Evolutionary conservation across 1,140 invertebrate genomes (phyloP).

Genomic region (Neelides sp.): DNA sequence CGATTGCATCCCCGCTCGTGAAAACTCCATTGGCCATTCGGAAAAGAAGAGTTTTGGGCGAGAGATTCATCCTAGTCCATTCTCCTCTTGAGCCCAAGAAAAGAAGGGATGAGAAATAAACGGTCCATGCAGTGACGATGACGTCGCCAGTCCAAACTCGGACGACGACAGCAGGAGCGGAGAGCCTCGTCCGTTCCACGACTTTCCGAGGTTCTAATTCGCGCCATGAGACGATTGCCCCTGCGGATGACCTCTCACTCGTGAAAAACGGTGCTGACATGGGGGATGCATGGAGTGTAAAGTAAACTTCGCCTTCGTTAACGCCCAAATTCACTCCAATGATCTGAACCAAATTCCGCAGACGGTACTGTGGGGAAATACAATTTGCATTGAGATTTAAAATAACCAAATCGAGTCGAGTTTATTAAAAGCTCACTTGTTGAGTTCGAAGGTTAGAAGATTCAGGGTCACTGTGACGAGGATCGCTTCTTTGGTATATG

Average conservation of each 20-base stretch:
- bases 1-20: constrained; percentile 23
- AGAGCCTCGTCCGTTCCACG: constrained; percentile 34
- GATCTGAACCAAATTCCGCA: constrained; percentile 59
- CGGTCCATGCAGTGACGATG: constrained; percentile 56
- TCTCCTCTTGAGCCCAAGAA: constrained; percentile 56
- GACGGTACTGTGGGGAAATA: constrained; percentile 43
- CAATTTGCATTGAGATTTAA: constrained; percentile 14
- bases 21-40: constrained; percentile 78
- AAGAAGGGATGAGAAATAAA: constrained; percentile 65
- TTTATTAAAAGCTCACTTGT: neutral
- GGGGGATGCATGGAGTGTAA: constrained; percentile 60
- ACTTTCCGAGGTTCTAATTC: constrained; percentile 45
- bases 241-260: constrained; percentile 57
- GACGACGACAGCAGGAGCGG: constrained; percentile 32
- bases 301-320: constrained; percentile 41
- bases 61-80: constrained; percentile 50
- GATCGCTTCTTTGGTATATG: constrained; percentile 28
- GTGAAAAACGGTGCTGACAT: constrained; percentile 77
- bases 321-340: constrained; percentile 45
- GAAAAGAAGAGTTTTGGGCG: constrained; percentile 68
- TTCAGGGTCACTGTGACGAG: constrained; percentile 24
- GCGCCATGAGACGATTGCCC: constrained; percentile 48
- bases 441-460: neutral
- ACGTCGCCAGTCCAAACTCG: constrained; percentile 34
- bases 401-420: neutral